A percentile compares a stretch with the other conserved stretches of the same genome.
These are phyloP conservation scores for Argyrosomus japonicus DNA, from an alignment of 2,113 vertebrate species.

Conservation along the genomic window DNA sequence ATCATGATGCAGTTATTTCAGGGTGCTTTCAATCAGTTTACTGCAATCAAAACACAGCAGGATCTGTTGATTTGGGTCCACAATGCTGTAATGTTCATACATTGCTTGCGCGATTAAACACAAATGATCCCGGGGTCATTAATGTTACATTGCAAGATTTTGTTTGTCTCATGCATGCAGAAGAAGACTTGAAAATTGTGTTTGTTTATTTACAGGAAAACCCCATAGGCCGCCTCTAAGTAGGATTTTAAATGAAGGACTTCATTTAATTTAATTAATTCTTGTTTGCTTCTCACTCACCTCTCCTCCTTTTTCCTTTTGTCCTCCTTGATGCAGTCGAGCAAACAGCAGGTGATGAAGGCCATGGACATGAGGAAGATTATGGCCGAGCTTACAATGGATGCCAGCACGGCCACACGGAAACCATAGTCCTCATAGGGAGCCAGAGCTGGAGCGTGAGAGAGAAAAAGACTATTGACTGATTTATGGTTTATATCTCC, in stretches of 20 bases:
- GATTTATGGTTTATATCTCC: conserved; percentile 19
- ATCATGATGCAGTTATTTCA: too few relatives aligned
- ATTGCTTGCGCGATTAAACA: too few relatives aligned
- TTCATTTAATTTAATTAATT: too few relatives aligned
- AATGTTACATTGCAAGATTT: too few relatives aligned
- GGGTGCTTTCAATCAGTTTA: too few relatives aligned
- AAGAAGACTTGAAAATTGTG: too few relatives aligned
- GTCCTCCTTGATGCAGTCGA: conserved; percentile 87
- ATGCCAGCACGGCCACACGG: conserved; percentile 89
- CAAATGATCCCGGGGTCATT: too few relatives aligned
- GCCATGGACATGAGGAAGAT: conserved; percentile 93
- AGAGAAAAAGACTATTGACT: conserved; percentile 23
- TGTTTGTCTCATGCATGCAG: too few relatives aligned
- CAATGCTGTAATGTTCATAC: too few relatives aligned
- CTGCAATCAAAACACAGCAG: too few relatives aligned
- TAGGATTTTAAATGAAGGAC: neutral
- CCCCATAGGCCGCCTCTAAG: too few relatives aligned
- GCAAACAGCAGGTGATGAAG: conserved; percentile 93
- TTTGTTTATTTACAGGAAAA: neutral
- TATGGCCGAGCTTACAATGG: conserved; percentile 90
- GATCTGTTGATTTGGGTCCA: too few relatives aligned
- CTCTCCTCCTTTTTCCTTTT: conserved; percentile 76
- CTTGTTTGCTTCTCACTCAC: conserved; percentile 47
- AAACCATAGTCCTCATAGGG: conserved; percentile 88
- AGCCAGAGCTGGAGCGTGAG: conserved; percentile 82